Conservation (phyloP, 2,888 invertebrate species). For the Polyploca ridens region DNA sequence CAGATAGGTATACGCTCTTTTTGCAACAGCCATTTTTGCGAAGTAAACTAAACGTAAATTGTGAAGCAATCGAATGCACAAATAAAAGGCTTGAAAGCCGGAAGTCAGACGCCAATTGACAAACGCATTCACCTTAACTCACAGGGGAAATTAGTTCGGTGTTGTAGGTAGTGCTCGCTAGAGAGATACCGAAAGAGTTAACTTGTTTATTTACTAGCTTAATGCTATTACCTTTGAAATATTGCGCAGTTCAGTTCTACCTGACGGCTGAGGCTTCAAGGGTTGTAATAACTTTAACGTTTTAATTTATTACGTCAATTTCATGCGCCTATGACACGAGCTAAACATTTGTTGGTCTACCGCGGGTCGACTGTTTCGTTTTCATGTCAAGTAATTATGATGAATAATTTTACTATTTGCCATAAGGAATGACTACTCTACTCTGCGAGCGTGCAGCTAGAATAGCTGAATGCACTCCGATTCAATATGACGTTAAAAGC, state of each 20-base stretch:
- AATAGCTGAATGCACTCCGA: background rate
- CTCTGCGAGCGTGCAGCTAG: background rate
- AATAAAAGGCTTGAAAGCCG: background rate
- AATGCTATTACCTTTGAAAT: slow-evolving; percentile 15
- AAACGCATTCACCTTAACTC: slow-evolving; percentile 29
- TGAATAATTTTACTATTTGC: background rate
- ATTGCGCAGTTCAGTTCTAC: background rate
- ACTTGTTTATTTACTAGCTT: slow-evolving; percentile 26
- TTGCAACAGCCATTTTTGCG: background rate
- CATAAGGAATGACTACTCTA: too few relatives aligned
- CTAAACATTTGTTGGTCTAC: too few relatives aligned
- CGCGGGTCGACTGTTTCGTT: too few relatives aligned
- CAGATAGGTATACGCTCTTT: background rate
- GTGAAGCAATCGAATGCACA: background rate
- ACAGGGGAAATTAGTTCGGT: slow-evolving; percentile 31
- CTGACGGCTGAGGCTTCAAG: background rate
- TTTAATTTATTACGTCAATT: too few relatives aligned
- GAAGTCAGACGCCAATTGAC: slow-evolving; percentile 23
- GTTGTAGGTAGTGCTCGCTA: slow-evolving; percentile 12
- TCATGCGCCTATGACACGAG: too few relatives aligned
- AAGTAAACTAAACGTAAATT: background rate
- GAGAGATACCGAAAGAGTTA: slow-evolving; percentile 19
- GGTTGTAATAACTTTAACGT: too few relatives aligned
- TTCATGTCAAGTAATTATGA: background rate
- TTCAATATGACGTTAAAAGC: background rate